phyloP scores from a whole-genome alignment of 2,888 invertebrate genomes.

The Cephus nigrinus region DNA sequence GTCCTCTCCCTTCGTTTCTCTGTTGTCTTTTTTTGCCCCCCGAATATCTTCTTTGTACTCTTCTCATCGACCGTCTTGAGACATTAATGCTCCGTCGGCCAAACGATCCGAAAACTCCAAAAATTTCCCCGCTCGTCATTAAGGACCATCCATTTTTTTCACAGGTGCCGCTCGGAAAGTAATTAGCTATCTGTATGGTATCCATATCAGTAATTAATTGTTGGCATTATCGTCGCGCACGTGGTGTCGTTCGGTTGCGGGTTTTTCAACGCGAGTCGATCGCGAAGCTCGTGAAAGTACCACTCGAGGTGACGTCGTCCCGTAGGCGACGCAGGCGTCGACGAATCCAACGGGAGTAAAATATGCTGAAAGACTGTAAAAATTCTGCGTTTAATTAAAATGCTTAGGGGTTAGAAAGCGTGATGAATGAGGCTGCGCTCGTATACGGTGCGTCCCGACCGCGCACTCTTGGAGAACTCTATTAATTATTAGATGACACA shows the following conservation, averaged over 20 bases:
- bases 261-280: neutral
- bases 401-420: slow-evolving; percentile 65
- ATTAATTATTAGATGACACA: slow-evolving; percentile 66
- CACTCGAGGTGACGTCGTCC: neutral
- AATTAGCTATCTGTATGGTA: neutral
- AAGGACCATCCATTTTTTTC: neutral
- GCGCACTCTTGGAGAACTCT: slow-evolving; percentile 53
- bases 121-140: neutral
- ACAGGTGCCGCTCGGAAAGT: neutral
- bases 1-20: neutral
- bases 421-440: slow-evolving; percentile 61
- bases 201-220: neutral
- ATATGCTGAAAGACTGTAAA: slow-evolving; percentile 34
- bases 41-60: neutral
- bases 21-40: neutral
- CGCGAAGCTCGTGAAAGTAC: neutral
- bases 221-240: neutral
- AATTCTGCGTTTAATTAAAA: slow-evolving; percentile 63
- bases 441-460: slow-evolving; percentile 32
- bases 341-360: neutral
- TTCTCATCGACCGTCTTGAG: neutral
- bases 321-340: neutral
- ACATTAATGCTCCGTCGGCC: neutral
- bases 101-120: neutral
- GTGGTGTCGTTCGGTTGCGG: neutral